A percentile compares a stretch with the other conserved stretches of the same genome.
phyloP scores from a whole-genome alignment of 2,113 vertebrate genomes.

The Gasterosteus nipponicus region DNA sequence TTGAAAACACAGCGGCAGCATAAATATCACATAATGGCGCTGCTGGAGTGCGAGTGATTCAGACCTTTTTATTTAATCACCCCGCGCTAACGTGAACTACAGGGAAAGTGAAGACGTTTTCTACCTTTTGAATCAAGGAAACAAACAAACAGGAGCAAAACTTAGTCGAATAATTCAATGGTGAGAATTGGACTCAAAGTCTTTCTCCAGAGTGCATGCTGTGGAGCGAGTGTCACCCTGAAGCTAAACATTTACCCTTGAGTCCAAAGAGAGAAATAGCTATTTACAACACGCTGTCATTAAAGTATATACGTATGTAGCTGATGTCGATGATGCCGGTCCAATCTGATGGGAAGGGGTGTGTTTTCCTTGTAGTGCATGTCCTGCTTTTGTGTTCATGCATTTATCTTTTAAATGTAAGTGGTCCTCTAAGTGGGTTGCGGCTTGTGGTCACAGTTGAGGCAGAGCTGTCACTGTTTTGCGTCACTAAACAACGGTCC shows the following conservation, averaged over 20 bases:
- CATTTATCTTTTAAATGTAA: not conserved
- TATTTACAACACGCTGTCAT: not conserved
- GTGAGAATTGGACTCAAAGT: not conserved
- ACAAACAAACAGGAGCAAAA: not conserved
- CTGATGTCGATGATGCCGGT: not conserved
- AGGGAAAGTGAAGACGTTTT: not conserved
- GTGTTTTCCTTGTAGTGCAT: not conserved
- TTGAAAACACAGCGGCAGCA: slow-evolving; percentile 21
- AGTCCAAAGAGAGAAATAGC: not conserved
- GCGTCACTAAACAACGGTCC: not conserved
- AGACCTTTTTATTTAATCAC: slow-evolving; percentile 27
- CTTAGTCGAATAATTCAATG: not conserved
- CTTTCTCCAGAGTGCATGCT: slow-evolving; percentile 3
- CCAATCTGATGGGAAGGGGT: not conserved
- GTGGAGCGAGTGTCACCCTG: not conserved
- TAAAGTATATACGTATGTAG: not conserved
- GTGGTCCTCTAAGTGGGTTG: not conserved
- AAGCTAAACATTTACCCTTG: not conserved
- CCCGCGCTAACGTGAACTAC: slow-evolving; percentile 8
- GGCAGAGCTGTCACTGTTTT: not conserved
- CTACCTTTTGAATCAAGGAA: not conserved
- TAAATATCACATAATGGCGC: slow-evolving; percentile 45
- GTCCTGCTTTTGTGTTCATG: not conserved
- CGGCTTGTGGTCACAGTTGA: not conserved
- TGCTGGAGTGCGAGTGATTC: slow-evolving; percentile 38